These are phyloP conservation scores for Chamaetylas fuelleborni DNA, from an alignment of 2,113 vertebrate genomes.

Conservation along the genomic window DNA sequence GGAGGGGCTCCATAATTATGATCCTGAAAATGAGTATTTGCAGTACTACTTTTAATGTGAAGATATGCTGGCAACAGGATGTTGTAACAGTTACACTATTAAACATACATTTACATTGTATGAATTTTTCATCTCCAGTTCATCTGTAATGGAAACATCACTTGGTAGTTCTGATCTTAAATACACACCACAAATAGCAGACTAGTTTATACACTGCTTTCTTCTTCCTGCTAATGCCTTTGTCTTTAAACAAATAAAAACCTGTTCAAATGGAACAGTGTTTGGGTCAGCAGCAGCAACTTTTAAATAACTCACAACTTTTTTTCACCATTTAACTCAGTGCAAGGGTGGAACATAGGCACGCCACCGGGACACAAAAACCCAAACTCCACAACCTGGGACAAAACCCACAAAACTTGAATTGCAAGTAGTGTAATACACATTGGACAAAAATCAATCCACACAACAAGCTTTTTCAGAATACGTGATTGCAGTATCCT, in stretches of 20 bases:
- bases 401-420: background rate
- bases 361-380: background rate
- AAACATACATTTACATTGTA: background rate
- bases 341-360: accelerated
- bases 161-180: background rate
- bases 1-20: too few species aligned
- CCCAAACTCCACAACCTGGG: background rate
- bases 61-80: too few species aligned
- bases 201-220: background rate
- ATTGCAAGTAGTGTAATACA: background rate
- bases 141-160: background rate
- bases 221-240: background rate
- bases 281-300: background rate
- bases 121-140: background rate
- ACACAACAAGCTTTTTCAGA: background rate
- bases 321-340: background rate
- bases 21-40: too few species aligned
- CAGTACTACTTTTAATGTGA: too few species aligned
- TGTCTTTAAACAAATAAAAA: background rate
- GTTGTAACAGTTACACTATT: background rate
- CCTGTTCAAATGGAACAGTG: background rate
- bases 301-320: background rate
- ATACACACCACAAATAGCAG: background rate
- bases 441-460: background rate
- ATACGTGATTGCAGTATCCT: background rate